phyloP scores from a whole-genome alignment of 2,113 vertebrate species.

The Oncorhynchus nerka region DNA sequence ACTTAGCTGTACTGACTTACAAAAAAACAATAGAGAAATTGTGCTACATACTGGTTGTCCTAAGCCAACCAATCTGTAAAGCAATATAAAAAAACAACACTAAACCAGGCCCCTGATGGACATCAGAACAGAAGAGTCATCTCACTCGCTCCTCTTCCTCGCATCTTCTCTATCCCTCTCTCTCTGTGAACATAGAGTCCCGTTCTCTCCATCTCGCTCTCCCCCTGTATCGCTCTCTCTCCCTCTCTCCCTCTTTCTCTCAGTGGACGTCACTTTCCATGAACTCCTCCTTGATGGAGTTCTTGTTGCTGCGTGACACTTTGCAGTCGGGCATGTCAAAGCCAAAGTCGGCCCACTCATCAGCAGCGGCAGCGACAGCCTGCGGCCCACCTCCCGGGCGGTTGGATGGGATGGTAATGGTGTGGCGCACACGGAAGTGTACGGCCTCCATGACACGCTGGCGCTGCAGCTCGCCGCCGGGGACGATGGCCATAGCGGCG shows the following conservation, averaged over 20 bases:
- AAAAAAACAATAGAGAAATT: not conserved
- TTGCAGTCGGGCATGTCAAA: slow-evolving; percentile 98
- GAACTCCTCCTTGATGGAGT: slow-evolving; percentile 95
- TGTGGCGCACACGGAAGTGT: slow-evolving; percentile 97
- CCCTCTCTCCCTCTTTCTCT: slow-evolving; percentile 34
- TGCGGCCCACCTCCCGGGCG: slow-evolving; percentile 57
- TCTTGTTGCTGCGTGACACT: slow-evolving; percentile 71
- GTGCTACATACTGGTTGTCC: not conserved
- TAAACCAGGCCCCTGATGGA: not conserved
- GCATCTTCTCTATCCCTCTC: not conserved
- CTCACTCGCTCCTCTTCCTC: not conserved
- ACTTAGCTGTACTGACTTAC: not conserved
- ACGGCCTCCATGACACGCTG: slow-evolving; percentile 98
- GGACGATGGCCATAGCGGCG: slow-evolving; percentile 80
- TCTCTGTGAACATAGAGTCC: slow-evolving; percentile 69
- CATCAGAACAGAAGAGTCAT: not conserved
- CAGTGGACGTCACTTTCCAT: slow-evolving; percentile 87
- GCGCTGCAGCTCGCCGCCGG: slow-evolving; percentile 88
- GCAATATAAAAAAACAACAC: not conserved
- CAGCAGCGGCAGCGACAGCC: slow-evolving; percentile 49
- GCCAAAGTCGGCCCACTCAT: slow-evolving; percentile 98
- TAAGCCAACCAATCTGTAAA: not conserved
- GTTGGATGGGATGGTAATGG: slow-evolving; percentile 93
- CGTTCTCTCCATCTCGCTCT: slow-evolving; percentile 1
- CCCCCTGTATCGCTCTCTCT: slow-evolving; percentile 22